Conservation (phyloP, 2,888 invertebrate species). For the Xestia sexstrigata region DNA sequence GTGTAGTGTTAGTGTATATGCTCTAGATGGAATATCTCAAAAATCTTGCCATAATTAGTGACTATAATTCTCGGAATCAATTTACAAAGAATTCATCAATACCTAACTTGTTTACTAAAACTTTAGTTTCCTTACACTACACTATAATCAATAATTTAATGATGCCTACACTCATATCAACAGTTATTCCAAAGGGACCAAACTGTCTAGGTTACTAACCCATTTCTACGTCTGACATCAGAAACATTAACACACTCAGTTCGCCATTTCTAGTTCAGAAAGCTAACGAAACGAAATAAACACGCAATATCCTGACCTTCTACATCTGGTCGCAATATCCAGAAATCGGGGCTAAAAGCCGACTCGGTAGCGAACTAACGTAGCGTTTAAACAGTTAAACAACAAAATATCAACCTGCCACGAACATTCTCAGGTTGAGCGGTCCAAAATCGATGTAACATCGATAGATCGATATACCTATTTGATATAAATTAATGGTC, state of each 20-base stretch:
- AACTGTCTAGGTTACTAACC: not conserved
- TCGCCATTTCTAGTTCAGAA: constrained; percentile 18
- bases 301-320: constrained; percentile 40
- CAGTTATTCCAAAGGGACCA: not conserved
- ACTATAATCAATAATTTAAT: not conserved
- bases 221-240: constrained; percentile 29
- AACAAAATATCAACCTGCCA: constrained; percentile 72
- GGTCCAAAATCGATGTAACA: constrained; percentile 57
- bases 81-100: not conserved
- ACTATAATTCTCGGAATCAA: not conserved
- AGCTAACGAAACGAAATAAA: constrained; percentile 28
- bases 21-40: too few relatives aligned
- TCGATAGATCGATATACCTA: constrained; percentile 66
- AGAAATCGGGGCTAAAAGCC: constrained; percentile 45
- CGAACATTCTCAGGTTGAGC: constrained; percentile 56
- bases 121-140: not conserved
- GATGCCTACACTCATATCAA: not conserved
- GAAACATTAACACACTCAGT: constrained; percentile 13
- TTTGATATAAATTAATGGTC: constrained; percentile 73
- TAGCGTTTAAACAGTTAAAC: constrained; percentile 47
- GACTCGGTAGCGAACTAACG: constrained; percentile 47
- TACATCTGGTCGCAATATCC: constrained; percentile 27
- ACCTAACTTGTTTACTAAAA: not conserved
- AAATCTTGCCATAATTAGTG: not conserved
- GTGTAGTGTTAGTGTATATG: too few relatives aligned